Base-by-base conservation (phyloP, 2,888 invertebrate genomes). In the Adelognathus sp. region DNA sequence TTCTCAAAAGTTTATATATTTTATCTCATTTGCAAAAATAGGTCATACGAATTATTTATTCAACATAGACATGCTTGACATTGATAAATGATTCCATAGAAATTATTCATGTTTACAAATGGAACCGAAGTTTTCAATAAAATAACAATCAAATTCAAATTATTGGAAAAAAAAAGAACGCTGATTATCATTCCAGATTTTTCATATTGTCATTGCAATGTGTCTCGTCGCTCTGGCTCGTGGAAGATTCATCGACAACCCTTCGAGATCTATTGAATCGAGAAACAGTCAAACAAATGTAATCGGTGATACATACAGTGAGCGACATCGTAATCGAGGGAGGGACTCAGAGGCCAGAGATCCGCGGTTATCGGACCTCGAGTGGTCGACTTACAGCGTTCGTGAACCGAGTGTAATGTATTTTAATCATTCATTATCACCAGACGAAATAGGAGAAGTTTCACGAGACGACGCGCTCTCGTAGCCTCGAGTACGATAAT, bases 361-460 rank as follows among this genome's bases (percentile, higher is more conserved):
- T 39, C 76, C 69, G 11, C 80, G 86, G 73, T 82, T 90, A 36
- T 89, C 88, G 50, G 79, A 88, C 76, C 89, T 88, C 3, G 92
- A 92, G 58, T 92, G 90, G 90, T 88, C 87, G 21, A 87, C 88
- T 66, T 92, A 92, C 81, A 90, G 91, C 82, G 85, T 89, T 18
- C 85, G 83, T 64, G 91, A 92, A 70, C 91, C 91, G 1, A 85
- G 90, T 58, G 88, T 87, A 86, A 86, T 56, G 73, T 80, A 76
- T 73, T 39, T 70, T 21, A 52, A 50, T 50, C 24, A 7, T 31
- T 64, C n/a, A n/a, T n/a, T 33, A 64, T 50, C 64, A 1, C 29
- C 31, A 50, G 50, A 64, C 31, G 36, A 58, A 46, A 63, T 29
- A 14, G 14, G 58, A 73, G 31, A 44, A 27, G 27, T n/a, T n/a